Evolutionary conservation across 2,113 vertebrate species (phyloP).

Genomic region (Myotis yumanensis): DNA sequence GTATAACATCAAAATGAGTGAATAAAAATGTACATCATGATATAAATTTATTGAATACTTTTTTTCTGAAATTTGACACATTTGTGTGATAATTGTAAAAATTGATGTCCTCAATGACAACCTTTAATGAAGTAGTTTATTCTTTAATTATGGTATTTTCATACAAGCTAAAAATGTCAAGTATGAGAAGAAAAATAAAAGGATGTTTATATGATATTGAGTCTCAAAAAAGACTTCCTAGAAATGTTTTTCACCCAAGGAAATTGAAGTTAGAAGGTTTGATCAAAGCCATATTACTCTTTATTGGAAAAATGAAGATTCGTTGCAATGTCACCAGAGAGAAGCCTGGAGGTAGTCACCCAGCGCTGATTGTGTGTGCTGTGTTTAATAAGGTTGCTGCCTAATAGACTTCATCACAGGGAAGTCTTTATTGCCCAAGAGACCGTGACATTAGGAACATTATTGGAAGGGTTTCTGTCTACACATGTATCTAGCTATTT

Average conservation of each 20-base stretch:
- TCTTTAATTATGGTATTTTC: neutral
- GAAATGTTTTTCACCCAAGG: conserved; percentile 13
- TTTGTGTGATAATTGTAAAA: conserved; percentile 10
- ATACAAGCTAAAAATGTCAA: neutral
- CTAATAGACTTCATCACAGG: conserved; percentile 65
- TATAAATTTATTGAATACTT: neutral
- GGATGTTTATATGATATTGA: neutral
- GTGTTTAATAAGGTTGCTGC: conserved; percentile 67
- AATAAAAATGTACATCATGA: neutral
- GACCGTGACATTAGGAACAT: conserved; percentile 63
- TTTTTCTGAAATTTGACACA: neutral
- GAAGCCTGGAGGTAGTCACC: conserved; percentile 51
- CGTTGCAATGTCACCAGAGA: conserved; percentile 32
- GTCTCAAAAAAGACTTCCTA: neutral
- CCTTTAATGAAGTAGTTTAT: neutral
- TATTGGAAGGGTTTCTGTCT: conserved; percentile 54
- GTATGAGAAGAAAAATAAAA: neutral
- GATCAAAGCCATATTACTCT: conserved; percentile 14
- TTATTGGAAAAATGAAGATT: conserved; percentile 60
- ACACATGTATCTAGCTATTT: conserved; percentile 50
- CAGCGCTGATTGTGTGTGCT: conserved; percentile 54
- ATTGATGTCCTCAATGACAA: neutral
- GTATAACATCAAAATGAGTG: neutral
- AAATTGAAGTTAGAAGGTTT: conserved; percentile 43
- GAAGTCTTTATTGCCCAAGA: conserved; percentile 66